Conservation (phyloP, 2,113 vertebrate genomes). For the Panthera uncia region DNA sequence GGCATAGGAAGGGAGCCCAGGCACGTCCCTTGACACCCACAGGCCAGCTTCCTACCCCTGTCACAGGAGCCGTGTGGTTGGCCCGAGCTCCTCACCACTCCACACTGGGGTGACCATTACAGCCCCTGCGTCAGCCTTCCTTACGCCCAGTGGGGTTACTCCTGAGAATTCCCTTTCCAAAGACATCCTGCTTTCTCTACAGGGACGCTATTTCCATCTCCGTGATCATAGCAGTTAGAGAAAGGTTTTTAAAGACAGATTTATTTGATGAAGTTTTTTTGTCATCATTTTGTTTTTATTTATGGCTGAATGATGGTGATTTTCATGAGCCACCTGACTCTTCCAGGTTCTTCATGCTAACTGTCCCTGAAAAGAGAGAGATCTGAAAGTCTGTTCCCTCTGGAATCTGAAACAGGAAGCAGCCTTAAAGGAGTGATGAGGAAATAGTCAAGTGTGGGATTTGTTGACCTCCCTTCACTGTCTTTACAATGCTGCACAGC, state of each 20-base stretch:
- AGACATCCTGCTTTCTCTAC: background rate
- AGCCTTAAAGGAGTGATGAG: background rate
- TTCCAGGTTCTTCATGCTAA: background rate
- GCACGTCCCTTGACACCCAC: background rate
- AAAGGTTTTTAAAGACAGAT: background rate
- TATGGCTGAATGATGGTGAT: background rate
- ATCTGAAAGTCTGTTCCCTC: background rate
- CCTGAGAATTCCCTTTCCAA: background rate
- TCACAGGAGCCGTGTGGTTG: fast-evolving
- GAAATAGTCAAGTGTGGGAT: background rate
- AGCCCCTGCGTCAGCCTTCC: background rate
- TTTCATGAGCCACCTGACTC: background rate
- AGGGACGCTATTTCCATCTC: background rate
- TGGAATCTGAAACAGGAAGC: background rate
- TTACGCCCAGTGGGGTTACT: background rate
- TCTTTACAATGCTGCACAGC: background rate
- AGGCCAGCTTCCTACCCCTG: background rate
- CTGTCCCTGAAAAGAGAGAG: background rate
- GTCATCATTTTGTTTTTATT: background rate
- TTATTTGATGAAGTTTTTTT: background rate
- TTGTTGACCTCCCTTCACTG: background rate
- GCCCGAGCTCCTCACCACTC: too few species aligned
- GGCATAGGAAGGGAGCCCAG: background rate
- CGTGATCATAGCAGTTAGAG: background rate
- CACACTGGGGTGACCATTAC: background rate